These are phyloP conservation scores for Sthenelais limicola DNA, from an alignment of 2,888 invertebrate genomes.

Conservation along the genomic window DNA sequence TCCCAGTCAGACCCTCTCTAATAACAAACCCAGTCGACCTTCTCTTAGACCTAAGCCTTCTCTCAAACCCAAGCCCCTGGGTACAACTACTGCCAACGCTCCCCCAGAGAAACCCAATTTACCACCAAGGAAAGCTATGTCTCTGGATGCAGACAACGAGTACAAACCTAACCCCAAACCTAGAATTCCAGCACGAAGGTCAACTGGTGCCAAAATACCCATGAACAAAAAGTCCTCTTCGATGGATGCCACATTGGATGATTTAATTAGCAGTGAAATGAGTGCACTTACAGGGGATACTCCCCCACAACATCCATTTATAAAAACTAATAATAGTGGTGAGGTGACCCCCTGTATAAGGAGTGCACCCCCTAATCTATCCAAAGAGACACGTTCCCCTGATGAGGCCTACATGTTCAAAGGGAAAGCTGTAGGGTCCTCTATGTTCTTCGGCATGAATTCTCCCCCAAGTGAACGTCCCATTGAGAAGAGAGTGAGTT, in stretches of 20 bases:
- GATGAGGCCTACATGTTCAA: constrained; percentile 25
- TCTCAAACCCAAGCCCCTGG: neutral
- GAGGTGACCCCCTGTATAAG: neutral
- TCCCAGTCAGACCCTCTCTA: too few species aligned
- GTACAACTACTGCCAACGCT: neutral
- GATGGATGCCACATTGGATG: constrained; percentile 49
- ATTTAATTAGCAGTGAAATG: constrained; percentile 53
- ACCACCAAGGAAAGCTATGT: neutral
- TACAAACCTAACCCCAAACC: constrained; percentile 24
- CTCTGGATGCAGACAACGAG: constrained; percentile 1
- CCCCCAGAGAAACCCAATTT: constrained; percentile 2
- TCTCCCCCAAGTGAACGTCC: neutral
- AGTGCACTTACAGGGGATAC: neutral
- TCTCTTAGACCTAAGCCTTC: constrained; percentile 11
- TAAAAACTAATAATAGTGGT: too few species aligned
- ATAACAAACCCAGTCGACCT: too few species aligned
- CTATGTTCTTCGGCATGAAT: constrained; percentile 9
- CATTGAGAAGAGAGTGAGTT: neutral
- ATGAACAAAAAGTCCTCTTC: constrained; percentile 17
- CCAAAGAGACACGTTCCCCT: neutral
- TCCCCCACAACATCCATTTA: too few species aligned
- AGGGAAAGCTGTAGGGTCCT: constrained; percentile 7
- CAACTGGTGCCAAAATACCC: neutral
- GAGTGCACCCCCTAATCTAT: neutral
- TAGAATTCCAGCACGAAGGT: neutral